Percentiles rank a stretch among this genome's conserved stretches.
phyloP scores from a whole-genome alignment of 35 echinoderm and acorn worm genomes.

The Apostichopus californicus region DNA sequence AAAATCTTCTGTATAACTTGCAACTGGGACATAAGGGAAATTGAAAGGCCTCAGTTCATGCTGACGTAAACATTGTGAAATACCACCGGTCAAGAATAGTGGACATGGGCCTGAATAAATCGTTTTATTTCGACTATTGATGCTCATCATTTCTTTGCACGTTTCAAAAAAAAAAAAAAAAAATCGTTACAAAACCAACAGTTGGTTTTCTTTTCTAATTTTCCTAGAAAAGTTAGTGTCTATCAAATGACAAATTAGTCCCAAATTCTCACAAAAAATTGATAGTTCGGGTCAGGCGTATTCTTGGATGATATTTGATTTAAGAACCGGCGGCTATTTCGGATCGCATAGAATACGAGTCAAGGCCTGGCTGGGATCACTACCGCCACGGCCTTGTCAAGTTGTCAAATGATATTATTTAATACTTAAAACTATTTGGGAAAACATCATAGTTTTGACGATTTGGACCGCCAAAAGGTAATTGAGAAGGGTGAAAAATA shows the following conservation, averaged over 20 bases:
- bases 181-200: conserved; percentile 26
- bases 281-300: conserved; percentile 44
- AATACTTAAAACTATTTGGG: conserved; percentile 47
- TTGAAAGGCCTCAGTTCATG: not conserved
- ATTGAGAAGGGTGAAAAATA: conserved; percentile 39
- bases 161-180: not conserved
- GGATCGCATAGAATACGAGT: conserved; percentile 17
- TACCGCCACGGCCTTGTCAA: conserved; percentile 25
- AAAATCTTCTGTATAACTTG: not conserved
- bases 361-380: conserved; percentile 48
- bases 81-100: conserved; percentile 31
- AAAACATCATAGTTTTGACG: conserved; percentile 50
- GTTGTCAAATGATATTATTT: conserved; percentile 51
- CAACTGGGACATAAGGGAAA: not conserved
- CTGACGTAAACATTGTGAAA: conserved; percentile 17
- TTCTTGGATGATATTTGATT: conserved; percentile 37
- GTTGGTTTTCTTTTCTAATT: conserved; percentile 15
- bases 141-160: not conserved
- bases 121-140: not conserved
- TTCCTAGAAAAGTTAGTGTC: conserved; percentile 39
- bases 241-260: conserved; percentile 50
- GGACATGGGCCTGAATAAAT: conserved; percentile 24
- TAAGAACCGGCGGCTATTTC: conserved; percentile 19
- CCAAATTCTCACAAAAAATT: conserved; percentile 45
- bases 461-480: conserved; percentile 34